Percentiles rank a stretch among this genome's conserved stretches.
Evolutionary conservation across 2,113 vertebrate genomes (phyloP).

Genomic region (Sula dactylatra): DNA sequence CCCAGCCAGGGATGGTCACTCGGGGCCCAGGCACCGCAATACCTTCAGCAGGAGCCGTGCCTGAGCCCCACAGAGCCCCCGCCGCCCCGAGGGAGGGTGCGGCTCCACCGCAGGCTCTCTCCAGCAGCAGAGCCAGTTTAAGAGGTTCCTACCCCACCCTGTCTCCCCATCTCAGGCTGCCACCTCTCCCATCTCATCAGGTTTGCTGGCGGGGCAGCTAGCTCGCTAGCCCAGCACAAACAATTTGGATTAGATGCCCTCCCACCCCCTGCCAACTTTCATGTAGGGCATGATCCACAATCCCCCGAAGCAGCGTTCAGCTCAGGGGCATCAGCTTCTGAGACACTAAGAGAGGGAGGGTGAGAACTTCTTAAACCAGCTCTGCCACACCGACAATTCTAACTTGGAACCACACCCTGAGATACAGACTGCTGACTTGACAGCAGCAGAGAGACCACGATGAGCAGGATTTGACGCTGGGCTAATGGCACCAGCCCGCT

Average conservation of each 20-base stretch:
- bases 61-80: neutral
- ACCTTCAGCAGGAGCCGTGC: neutral
- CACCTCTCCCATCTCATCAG: neutral
- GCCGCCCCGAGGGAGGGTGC: neutral
- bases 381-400: neutral
- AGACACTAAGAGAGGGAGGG: neutral
- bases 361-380: conserved; percentile 38
- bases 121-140: conserved; percentile 20
- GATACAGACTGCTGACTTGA: neutral
- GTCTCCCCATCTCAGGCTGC: neutral
- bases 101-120: neutral
- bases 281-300: neutral
- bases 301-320: neutral
- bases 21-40: fast-evolving
- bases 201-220: neutral
- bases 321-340: neutral
- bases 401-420: neutral
- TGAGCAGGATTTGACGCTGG: neutral
- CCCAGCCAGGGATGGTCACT: neutral
- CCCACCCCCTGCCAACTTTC: neutral
- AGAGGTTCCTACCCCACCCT: conserved; percentile 5
- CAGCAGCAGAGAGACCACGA: neutral
- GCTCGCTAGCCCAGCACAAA: neutral
- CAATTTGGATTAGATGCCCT: neutral
- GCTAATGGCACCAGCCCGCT: neutral